Evolutionary conservation across 1,140 invertebrate species (phyloP).

Genomic region (Pteromalus puparum): DNA sequence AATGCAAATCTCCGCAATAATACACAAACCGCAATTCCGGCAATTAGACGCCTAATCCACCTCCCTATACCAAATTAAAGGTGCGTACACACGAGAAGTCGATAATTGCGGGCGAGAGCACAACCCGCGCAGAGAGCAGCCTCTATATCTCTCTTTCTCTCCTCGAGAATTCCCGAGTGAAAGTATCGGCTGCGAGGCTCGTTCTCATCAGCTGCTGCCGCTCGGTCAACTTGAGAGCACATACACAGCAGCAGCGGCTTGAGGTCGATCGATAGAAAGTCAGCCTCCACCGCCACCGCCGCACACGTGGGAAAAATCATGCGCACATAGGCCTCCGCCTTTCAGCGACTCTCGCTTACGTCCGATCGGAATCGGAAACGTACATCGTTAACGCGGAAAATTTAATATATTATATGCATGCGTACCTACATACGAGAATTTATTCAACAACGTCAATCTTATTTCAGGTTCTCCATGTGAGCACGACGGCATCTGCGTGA

Average conservation of each 20-base stretch:
- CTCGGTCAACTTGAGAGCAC: not conserved
- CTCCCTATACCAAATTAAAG: not conserved
- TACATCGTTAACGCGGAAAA: too few species aligned
- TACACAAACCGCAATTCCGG: not conserved
- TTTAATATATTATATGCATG: too few species aligned
- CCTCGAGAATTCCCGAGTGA: not conserved
- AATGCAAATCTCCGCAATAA: too few species aligned
- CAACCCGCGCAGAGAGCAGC: not conserved
- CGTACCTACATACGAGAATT: too few species aligned
- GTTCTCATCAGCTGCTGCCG: slow-evolving; percentile 4
- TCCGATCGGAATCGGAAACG: slow-evolving; percentile 7
- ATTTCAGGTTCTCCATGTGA: slow-evolving; percentile 89
- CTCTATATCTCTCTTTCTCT: not conserved
- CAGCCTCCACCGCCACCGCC: not conserved
- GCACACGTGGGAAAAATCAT: slow-evolving; percentile 42
- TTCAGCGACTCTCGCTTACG: not conserved
- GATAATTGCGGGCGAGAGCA: slow-evolving; percentile 8
- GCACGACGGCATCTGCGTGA: slow-evolving; percentile 94
- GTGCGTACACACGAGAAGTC: slow-evolving; percentile 9
- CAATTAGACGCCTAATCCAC: not conserved
- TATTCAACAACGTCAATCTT: too few species aligned
- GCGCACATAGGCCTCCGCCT: not conserved
- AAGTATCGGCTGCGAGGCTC: not conserved
- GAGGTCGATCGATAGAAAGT: slow-evolving; percentile 40
- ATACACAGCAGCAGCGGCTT: not conserved